Base-by-base conservation (phyloP, 2,888 invertebrate species). In the Agriotes lineatus region DNA sequence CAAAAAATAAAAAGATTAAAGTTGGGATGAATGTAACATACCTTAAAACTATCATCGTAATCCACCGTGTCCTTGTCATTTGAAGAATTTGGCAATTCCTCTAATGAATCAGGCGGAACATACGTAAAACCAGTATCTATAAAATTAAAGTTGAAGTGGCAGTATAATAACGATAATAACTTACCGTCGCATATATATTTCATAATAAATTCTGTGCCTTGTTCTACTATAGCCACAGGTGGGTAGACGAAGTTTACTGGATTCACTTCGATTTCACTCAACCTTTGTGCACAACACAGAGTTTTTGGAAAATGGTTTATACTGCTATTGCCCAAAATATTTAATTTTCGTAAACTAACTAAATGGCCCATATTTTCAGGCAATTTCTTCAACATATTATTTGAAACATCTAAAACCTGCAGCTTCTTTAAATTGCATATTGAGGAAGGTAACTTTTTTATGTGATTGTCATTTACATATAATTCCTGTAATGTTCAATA, bases 401-500 rank as follows among this genome's bases (percentile, higher is more conserved):
- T 86, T 25, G 93, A 91, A 33, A 91, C 83, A 87, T 94, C 90
- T 68, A 95, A 84, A 73, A 91, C 84, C 82, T 88, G 87, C 71
- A 95, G 86, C 73, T 88, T 87, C 72, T 85, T 84, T 76, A 95
- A 84, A 69, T 85, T 84, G 75, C 90, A 88, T 78, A 95, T 87
- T 72, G 88, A 87, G 67, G 89, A 88, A 71, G 95, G 94, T 80
- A 96, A 84, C 76, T 85, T 84, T 80, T 88, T 89, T 66, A 95
- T 82, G 70, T 86, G 86, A 86, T 95, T 95, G 79, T 90, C 86
- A 80, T 91, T 91, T 72, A 93, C 77, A 85, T 93, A 89, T 68
- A 95, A 84, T 82, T 94, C 93, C 91, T 91, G 83, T 81, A 68
- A 75, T 25, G 3, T 25, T 25, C 25, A 25, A 25, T 25, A 4